Conservation (phyloP, 2,797 vertebrate genomes). For the Microctenopoma steveboyesi region DNA sequence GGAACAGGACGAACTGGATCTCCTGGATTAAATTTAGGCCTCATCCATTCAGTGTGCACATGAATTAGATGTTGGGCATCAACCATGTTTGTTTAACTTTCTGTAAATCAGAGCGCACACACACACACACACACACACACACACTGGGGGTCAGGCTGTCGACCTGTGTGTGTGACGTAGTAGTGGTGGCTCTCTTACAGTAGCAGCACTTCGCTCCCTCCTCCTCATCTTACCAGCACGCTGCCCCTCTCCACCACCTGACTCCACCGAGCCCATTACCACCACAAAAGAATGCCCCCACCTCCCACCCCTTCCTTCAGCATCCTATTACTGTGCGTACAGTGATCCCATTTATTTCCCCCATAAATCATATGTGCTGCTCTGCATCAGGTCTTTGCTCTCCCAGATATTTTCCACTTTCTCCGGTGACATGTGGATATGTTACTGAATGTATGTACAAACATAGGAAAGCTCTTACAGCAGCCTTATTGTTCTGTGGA, state of each 20-base stretch:
- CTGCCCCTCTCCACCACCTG: neutral
- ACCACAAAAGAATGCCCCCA: conserved; percentile 34
- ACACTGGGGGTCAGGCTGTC: conserved; percentile 15
- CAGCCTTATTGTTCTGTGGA: neutral
- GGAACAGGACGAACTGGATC: too few species aligned
- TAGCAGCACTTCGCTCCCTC: conserved; percentile 49
- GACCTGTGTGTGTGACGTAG: conserved; percentile 36
- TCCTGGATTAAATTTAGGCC: too few species aligned
- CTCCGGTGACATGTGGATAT: conserved; percentile 28
- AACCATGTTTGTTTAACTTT: too few species aligned
- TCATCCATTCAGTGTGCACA: too few species aligned
- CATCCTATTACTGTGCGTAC: conserved; percentile 67
- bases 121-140: conserved; percentile 1
- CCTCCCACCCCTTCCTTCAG: neutral
- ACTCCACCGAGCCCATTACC: conserved; percentile 57
- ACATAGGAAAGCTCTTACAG: too few species aligned
- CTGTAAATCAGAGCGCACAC: too few species aligned
- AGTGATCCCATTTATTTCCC: conserved; percentile 72
- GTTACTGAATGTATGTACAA: neutral
- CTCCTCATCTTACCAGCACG: conserved; percentile 68
- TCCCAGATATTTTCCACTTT: conserved; percentile 56
- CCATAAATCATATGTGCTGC: conserved; percentile 68
- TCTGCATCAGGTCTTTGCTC: conserved; percentile 39
- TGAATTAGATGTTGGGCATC: too few species aligned
- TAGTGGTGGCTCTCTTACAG: conserved; percentile 59